phyloP scores from a whole-genome alignment of 2,797 vertebrate genomes.

The Pangasius djambal region DNA sequence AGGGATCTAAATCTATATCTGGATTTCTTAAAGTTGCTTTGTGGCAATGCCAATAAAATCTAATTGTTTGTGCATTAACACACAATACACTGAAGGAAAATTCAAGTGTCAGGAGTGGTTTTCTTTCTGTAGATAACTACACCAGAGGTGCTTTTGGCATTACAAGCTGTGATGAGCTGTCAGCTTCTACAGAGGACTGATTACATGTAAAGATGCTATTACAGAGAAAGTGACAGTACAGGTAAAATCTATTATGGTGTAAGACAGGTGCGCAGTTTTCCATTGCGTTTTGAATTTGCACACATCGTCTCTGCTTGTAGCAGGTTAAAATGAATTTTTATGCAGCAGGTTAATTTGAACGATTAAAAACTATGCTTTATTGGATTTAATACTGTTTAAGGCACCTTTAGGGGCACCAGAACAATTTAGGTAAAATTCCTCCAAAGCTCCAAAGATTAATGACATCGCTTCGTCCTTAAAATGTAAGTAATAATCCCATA shows the following conservation, averaged over 20 bases:
- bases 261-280: background rate
- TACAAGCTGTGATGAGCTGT: conserved; percentile 4
- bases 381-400: background rate
- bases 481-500: background rate
- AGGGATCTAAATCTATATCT: background rate
- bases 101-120: background rate
- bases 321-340: background rate
- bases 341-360: too few relatives aligned
- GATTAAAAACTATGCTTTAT: background rate
- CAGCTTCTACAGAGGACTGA: conserved; percentile 2
- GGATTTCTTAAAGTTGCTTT: background rate
- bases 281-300: background rate
- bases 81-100: background rate
- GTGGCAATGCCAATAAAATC: background rate
- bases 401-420: background rate
- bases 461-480: background rate
- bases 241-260: background rate
- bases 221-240: background rate
- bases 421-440: background rate
- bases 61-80: background rate
- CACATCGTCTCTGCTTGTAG: background rate
- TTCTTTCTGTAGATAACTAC: background rate
- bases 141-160: background rate
- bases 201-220: background rate
- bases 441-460: background rate